A percentile compares a stretch with the other conserved stretches of the same genome.
These are phyloP conservation scores for Chascanopsetta lugubris DNA, from an alignment of 2,113 vertebrate genomes.

Conservation along the genomic window DNA sequence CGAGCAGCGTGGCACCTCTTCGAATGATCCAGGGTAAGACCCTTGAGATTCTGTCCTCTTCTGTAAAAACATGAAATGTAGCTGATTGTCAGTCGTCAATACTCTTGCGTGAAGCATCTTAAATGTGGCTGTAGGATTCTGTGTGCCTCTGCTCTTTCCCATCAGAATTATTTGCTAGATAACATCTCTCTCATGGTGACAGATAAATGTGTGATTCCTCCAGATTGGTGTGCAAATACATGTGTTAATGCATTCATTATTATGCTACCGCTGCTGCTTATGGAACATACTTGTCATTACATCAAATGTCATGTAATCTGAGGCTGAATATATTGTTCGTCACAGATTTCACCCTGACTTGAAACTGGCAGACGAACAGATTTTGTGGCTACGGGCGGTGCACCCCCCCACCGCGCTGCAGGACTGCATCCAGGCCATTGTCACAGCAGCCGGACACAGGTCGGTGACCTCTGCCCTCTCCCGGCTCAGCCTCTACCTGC, in stretches of 20 bases:
- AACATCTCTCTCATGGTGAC: slow-evolving; percentile 28
- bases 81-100: too few species aligned
- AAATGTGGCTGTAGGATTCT: background rate
- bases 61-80: background rate
- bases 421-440: slow-evolving; percentile 84
- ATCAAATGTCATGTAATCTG: slow-evolving; percentile 15
- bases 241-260: slow-evolving; percentile 43
- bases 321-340: slow-evolving; percentile 5
- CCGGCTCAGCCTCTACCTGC: slow-evolving; percentile 87
- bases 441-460: slow-evolving; percentile 84
- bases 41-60: background rate
- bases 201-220: slow-evolving; percentile 42
- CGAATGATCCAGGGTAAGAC: slow-evolving; percentile 79
- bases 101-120: background rate
- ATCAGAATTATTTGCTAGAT: background rate
- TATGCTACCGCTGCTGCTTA: slow-evolving; percentile 21
- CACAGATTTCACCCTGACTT: slow-evolving; percentile 85
- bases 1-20: slow-evolving; percentile 61
- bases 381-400: slow-evolving; percentile 78
- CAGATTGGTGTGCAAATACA: slow-evolving; percentile 46
- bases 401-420: slow-evolving; percentile 80
- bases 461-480: slow-evolving; percentile 86
- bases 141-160: background rate
- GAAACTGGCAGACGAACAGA: slow-evolving; percentile 83
- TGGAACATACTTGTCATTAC: slow-evolving; percentile 15